Base-by-base conservation (phyloP, 2,888 invertebrate species). In the Pomacea canaliculata region DNA sequence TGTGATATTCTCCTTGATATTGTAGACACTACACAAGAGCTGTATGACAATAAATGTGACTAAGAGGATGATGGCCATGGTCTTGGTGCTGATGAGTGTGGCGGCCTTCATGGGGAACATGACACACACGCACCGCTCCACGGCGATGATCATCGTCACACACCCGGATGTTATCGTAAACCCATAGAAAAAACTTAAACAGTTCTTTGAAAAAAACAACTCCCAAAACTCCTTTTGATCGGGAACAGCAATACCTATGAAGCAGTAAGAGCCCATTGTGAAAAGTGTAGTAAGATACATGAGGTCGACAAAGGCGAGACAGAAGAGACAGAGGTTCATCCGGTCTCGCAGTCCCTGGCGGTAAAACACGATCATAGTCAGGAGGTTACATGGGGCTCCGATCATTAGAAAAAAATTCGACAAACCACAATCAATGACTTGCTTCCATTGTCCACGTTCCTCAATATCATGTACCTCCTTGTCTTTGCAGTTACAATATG, bases 231-330 rank as follows among this genome's bases (percentile, higher is more conserved):
- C 18, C 19, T 27, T 19, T 10, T 16, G 63, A 10, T 63, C 63
- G 12, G n/a, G 63, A 18, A 10, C 1, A 1, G 83, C 82, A 84
- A 83, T 71, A 46, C 77, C 49, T 12, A 23, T 18, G 12, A 63
- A 63, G 19, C 63, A 63, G 63, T 63, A 63, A 7, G 63, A 13
- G 8, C 4, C 63, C n/a, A 19, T 10, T 12, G 8, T 12, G 63
- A 63, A 63, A 3, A 63, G 1, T 16, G 27, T 19, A 2, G 63
- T 63, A 12, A 63, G 10, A 8, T 23, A 23, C 27, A 27, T 19
- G 18, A 63, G 63, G 10, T 63, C 63, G 12, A 63, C 63, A 10
- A 63, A 27, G 18, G 63, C 63, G n/a, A 63, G 63, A 19, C 63
- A 23, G 63, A 63, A 63, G 16, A 63, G 27, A 27, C 63, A 63